Evolutionary conservation across 2,113 vertebrate species (phyloP), one percentile per base, ranked within the genome.

Genomic region (Arothron firmamentum): DNA sequence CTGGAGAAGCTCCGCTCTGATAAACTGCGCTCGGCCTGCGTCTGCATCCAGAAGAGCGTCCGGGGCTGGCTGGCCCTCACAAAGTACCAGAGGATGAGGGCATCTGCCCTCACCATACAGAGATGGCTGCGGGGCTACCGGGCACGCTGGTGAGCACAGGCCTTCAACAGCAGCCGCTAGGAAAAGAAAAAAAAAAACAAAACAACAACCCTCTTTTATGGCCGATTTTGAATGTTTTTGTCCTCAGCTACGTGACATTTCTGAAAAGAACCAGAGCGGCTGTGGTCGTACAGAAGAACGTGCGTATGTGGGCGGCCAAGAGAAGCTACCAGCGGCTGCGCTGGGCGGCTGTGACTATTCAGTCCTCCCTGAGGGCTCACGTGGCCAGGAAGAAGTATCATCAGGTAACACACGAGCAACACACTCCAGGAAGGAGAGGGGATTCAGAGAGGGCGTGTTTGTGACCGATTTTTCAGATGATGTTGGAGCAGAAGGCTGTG

Each of bases 1-100:
- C 83, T 99, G 83, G 97, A 99, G 87, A 98, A 96, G 87, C 79
- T 98, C 76, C 94, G 96, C 59, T 94, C 95, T 2, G 95, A 98
- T 80, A 96, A 94, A 78, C 84, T 99, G 52, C 89, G 95, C 16
- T 86, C 81, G 20, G 94, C 96, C 56, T 98, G 96, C 69, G 94
- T 98, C 75, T 80, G 91, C 67, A 98, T 99, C 83, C 97, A 99
- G 87, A 98, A 98, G 88, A 96, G 94, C 0, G 97, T 99, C 74
- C 92, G 96, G 23, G 93, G 96, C 56, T 99, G 95, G 94, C 80
- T 98, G 68, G 88, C 93, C 59, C 88, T 95, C 4, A 98, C 92
- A 80, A 97, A 94, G 85, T 98, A 92, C 72, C 46, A 97, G 78
- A 92, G 93, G 12, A 92, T 96, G 92, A 92, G 81, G 70, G 88